Evolutionary conservation across 2,888 invertebrate genomes (phyloP).

Genomic region (Diadegma fenestrale): DNA sequence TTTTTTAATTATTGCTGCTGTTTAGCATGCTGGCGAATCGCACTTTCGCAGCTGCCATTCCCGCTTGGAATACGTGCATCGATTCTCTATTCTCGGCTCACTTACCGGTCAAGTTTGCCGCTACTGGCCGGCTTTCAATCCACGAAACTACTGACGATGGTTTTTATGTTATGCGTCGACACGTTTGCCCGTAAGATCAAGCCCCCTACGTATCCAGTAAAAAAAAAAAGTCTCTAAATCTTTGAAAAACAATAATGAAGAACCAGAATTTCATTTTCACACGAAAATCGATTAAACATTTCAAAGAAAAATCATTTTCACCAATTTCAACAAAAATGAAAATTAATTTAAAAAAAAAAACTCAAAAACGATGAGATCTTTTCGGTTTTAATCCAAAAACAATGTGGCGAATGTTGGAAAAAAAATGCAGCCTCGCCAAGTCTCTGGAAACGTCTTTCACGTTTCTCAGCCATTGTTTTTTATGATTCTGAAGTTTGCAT

Average conservation of each 20-base stretch:
- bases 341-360: too few species aligned
- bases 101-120: constrained; percentile 88
- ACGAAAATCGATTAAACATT: not conserved
- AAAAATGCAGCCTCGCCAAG: too few species aligned
- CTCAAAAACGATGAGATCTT: not conserved
- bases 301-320: not conserved
- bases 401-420: too few species aligned
- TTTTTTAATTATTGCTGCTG: not conserved
- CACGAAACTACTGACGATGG: constrained; percentile 87
- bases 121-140: constrained; percentile 87
- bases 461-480: too few species aligned
- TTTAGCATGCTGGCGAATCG: constrained; percentile 86
- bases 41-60: constrained; percentile 83
- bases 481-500: too few species aligned
- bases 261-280: not conserved
- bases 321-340: too few species aligned
- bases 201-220: not conserved
- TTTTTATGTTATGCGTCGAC: constrained; percentile 79
- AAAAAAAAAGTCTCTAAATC: constrained; percentile 9
- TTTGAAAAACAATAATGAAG: not conserved
- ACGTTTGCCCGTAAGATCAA: constrained; percentile 76
- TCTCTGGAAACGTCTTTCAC: too few species aligned
- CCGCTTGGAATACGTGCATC: constrained; percentile 88
- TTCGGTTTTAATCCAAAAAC: not conserved
- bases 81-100: constrained; percentile 87